Evolutionary conservation across 2,113 vertebrate species (phyloP), one percentile per base, ranked within the genome.

Genomic region (Elanoides forficatus): DNA sequence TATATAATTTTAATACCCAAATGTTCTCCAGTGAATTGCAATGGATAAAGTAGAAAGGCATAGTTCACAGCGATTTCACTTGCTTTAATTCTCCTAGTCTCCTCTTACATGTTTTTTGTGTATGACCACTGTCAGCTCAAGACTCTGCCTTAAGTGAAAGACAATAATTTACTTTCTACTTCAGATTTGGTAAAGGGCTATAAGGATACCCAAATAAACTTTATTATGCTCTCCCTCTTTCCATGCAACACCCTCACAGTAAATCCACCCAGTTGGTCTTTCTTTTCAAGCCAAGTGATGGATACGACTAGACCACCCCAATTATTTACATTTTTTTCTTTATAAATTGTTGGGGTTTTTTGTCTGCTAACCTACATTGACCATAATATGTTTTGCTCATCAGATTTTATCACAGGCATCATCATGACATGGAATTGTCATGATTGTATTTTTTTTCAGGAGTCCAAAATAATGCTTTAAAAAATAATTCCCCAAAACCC

Each of bases 341-440:
- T 42, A 23, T 11, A 27, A 71, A 15, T 38, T 9, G 12, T 47
- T 59, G n/a, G 32, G 34, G n/a, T 0, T 0, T 1, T 14, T 47
- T 60, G 72, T 26, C 13, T 68, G 29, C 43, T 45, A 45, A 29
- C 43, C 32, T 75, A 5, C 50, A 40, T 68, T 50, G 42, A 14
- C 55, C 38, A 7, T 42, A 42, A 36, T 58, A 36, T 58, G 14
- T 72, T 76, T 62, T 42, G 29, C 34, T 40, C 40, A 5, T 45
- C 43, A 5, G 40, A 25, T 50, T 68, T 42, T 58, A 36, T 53
- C 26, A 3, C 15, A 16, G 30, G 25, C 43, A 36, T 78, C 53
- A 40, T 38, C 13, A 2, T 15, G 10, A 62, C 13, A 7, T 7
- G 20, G 60, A 45, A 8, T 85, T 3, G 0, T 50, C 7, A 4